Evolutionary conservation across 1,140 invertebrate species (phyloP).

Genomic region (Ganaspis sp.): DNA sequence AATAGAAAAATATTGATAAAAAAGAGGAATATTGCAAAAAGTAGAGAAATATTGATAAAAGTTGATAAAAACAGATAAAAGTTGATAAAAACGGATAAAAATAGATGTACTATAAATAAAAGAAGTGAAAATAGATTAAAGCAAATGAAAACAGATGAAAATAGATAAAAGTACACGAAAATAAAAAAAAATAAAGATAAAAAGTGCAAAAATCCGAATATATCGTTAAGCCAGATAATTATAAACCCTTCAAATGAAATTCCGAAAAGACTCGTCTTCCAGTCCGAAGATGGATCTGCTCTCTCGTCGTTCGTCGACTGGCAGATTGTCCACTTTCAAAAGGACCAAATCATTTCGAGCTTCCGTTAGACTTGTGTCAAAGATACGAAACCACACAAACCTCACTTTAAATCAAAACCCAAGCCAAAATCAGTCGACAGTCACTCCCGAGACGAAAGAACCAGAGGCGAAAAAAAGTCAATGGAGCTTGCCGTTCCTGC

Average conservation of each 20-base stretch:
- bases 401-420: slow-evolving; percentile 47
- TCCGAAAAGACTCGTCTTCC: slow-evolving; percentile 58
- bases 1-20: no score
- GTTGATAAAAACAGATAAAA: no score
- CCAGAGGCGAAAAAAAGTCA: not conserved
- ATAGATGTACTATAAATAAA: no score
- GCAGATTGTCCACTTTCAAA: slow-evolving; percentile 72
- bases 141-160: no score
- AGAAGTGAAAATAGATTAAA: no score
- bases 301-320: slow-evolving; percentile 50
- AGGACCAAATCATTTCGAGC: slow-evolving; percentile 84
- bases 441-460: slow-evolving; percentile 49
- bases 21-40: no score
- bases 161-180: no score
- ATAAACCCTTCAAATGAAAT: slow-evolving; percentile 65
- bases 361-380: slow-evolving; percentile 81
- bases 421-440: slow-evolving; percentile 52
- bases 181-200: not conserved
- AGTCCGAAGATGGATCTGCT: slow-evolving; percentile 70
- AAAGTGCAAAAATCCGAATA: not conserved
- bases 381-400: slow-evolving; percentile 64
- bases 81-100: no score
- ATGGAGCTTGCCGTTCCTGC: slow-evolving; percentile 1
- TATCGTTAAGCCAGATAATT: no score
- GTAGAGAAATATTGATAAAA: no score